These are phyloP conservation scores for Elephas maximus DNA, from an alignment of 2,113 vertebrate genomes.

Conservation along the genomic window DNA sequence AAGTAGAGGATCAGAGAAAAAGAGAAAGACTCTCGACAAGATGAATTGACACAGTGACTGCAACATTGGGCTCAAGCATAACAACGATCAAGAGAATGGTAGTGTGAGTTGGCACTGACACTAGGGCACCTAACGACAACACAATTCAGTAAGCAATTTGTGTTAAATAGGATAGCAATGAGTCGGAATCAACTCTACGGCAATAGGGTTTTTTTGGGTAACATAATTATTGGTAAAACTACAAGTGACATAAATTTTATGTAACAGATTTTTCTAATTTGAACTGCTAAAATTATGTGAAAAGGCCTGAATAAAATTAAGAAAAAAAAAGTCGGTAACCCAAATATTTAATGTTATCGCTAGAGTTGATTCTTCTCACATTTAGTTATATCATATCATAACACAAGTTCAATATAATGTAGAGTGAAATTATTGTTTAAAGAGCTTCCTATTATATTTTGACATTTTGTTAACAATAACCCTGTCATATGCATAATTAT, in stretches of 20 bases:
- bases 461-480: conserved; percentile 18
- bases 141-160: too few relatives aligned
- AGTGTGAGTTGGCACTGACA: too few relatives aligned
- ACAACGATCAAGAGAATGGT: too few relatives aligned
- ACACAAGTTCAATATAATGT: not conserved
- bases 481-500: not conserved
- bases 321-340: not conserved
- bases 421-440: not conserved
- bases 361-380: not conserved
- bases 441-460: not conserved
- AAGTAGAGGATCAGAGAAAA: too few relatives aligned
- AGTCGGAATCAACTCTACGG: too few relatives aligned
- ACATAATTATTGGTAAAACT: not conserved
- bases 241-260: not conserved
- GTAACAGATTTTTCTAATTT: not conserved
- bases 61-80: too few relatives aligned
- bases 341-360: not conserved
- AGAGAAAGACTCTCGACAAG: too few relatives aligned
- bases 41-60: too few relatives aligned
- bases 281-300: not conserved
- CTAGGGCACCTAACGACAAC: too few relatives aligned
- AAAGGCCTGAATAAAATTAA: not conserved
- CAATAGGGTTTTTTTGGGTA: not conserved
- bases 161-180: too few relatives aligned
- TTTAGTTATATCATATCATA: not conserved